A percentile compares a stretch with the other conserved stretches of the same genome.
These are phyloP conservation scores for Halisarca cf. caerulea DNA, from an alignment of 37 sponge, comb jelly and placozoan genomes.

Conservation along the genomic window DNA sequence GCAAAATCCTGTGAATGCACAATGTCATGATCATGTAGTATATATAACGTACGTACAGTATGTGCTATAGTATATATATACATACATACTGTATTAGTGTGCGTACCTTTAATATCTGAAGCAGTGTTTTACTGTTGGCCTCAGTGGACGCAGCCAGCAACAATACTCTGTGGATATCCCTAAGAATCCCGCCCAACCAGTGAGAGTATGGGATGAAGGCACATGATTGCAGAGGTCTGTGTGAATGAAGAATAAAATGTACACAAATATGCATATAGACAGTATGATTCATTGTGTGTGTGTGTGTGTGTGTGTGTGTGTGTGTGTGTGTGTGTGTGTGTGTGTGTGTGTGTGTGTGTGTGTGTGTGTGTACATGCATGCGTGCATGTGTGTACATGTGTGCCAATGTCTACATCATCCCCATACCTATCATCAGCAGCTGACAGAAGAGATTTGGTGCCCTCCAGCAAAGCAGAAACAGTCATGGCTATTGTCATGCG, in stretches of 20 bases:
- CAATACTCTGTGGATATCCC: constrained; percentile 63
- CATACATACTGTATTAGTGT: neutral
- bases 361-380: too few relatives aligned
- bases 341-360: neutral
- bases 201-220: constrained; percentile 42
- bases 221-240: constrained; percentile 24
- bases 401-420: too few relatives aligned
- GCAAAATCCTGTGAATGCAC: too few relatives aligned
- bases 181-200: constrained; percentile 55
- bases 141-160: constrained; percentile 54
- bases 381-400: too few relatives aligned
- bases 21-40: too few relatives aligned
- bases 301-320: too few relatives aligned
- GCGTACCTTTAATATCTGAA: constrained; percentile 48
- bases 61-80: too few relatives aligned
- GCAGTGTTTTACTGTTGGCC: constrained; percentile 31
- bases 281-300: too few relatives aligned
- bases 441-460: constrained; percentile 12
- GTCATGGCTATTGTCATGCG: constrained; percentile 10
- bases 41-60: too few relatives aligned
- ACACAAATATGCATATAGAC: too few relatives aligned
- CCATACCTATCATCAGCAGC: constrained; percentile 30
- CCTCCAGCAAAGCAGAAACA: constrained; percentile 13
- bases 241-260: neutral
- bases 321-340: too few relatives aligned